These are phyloP conservation scores for Syngnathus acus DNA, from an alignment of 2,797 vertebrate species.

Conservation along the genomic window DNA sequence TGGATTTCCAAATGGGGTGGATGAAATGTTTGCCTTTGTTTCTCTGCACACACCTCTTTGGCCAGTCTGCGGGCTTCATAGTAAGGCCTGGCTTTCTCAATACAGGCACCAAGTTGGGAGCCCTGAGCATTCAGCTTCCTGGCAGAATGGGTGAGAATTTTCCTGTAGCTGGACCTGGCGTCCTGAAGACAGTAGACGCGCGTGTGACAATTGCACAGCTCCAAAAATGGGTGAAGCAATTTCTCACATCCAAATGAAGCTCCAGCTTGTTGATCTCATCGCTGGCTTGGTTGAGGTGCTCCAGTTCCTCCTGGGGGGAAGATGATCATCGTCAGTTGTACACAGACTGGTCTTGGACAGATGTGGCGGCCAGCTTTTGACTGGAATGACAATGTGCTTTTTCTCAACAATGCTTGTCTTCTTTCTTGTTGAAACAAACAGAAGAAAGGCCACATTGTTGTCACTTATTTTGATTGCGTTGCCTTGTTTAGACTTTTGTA, in stretches of 20 bases:
- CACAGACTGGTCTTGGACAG: background rate
- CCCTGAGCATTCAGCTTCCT: conserved; percentile 81
- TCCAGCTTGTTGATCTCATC: conserved; percentile 88
- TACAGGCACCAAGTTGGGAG: conserved; percentile 81
- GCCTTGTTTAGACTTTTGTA: background rate
- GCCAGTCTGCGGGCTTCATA: conserved; percentile 85
- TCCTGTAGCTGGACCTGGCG: conserved; percentile 82
- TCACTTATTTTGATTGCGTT: background rate
- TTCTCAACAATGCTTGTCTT: background rate
- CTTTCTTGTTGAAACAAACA: background rate
- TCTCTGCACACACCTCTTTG: conserved; percentile 73
- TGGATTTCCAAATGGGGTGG: no score
- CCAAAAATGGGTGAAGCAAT: background rate
- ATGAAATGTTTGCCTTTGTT: no score
- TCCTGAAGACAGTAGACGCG: conserved; percentile 61
- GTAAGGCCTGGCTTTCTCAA: conserved; percentile 86
- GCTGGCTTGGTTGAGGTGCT: conserved; percentile 87
- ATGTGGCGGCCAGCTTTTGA: no score
- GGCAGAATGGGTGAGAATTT: conserved; percentile 84
- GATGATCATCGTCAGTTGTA: background rate
- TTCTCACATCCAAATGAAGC: conserved; percentile 82
- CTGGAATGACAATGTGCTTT: background rate
- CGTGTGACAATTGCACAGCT: background rate
- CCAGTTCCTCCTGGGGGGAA: conserved; percentile 78
- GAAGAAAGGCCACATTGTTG: background rate